Conservation (phyloP, 2,113 vertebrate genomes). For the Nannospalax galili region DNA sequence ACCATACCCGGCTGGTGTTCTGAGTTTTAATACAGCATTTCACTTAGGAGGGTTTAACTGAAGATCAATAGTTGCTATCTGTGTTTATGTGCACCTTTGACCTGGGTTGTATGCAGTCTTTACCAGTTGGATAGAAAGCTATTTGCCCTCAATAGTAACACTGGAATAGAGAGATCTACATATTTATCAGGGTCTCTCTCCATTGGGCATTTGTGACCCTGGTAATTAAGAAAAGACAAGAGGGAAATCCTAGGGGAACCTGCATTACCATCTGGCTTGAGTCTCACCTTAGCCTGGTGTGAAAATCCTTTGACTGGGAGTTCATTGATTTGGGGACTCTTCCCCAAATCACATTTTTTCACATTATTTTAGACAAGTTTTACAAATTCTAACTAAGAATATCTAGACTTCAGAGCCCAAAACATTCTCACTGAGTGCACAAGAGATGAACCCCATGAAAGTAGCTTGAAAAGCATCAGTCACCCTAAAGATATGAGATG, state of each 20-base stretch:
- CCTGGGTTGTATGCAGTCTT: neutral
- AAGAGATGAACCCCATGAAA: neutral
- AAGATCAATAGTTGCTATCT: neutral
- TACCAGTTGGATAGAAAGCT: neutral
- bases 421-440: neutral
- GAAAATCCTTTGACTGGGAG: neutral
- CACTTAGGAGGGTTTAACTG: neutral
- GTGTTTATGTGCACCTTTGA: neutral
- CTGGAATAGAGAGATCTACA: neutral
- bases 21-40: conserved; percentile 14
- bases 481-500: neutral
- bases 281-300: neutral
- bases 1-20: too few species aligned
- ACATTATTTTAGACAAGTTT: conserved; percentile 9
- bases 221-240: neutral
- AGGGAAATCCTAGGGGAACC: neutral
- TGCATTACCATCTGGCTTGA: neutral
- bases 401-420: neutral
- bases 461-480: neutral
- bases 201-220: neutral
- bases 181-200: neutral
- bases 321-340: neutral
- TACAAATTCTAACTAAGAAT: neutral
- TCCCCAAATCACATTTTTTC: neutral
- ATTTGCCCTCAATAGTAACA: neutral